phyloP scores from a whole-genome alignment of 2,797 vertebrate species.

The Alfaro cultratus region DNA sequence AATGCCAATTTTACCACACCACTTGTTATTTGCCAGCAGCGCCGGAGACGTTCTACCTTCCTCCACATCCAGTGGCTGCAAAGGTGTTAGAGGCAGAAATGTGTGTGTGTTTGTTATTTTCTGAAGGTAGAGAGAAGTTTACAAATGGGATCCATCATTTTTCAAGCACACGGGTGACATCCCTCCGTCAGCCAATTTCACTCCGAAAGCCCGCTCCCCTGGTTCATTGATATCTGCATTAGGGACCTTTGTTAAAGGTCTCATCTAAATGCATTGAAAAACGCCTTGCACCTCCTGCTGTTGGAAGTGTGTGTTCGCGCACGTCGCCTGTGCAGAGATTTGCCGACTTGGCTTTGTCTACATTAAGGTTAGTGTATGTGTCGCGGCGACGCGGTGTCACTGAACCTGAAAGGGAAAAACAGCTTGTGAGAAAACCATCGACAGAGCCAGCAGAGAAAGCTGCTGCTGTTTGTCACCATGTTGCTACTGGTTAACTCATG shows the following conservation, averaged over 20 bases:
- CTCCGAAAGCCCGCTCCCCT: slow-evolving; percentile 79
- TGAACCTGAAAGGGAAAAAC: slow-evolving; percentile 60
- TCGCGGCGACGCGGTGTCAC: slow-evolving; percentile 64
- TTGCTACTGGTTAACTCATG: slow-evolving; percentile 31
- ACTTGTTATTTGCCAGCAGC: slow-evolving; percentile 70
- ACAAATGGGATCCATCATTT: slow-evolving; percentile 87
- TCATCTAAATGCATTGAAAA: slow-evolving; percentile 91
- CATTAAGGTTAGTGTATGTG: slow-evolving; percentile 80
- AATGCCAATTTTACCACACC: slow-evolving; percentile 77
- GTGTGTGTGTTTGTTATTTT: slow-evolving; percentile 9
- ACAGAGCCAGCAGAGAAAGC: slow-evolving; percentile 45
- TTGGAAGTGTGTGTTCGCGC: slow-evolving; percentile 58
- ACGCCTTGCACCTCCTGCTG: slow-evolving; percentile 73
- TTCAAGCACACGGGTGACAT: slow-evolving; percentile 83
- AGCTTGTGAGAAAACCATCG: slow-evolving; percentile 46
- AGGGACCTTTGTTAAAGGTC: slow-evolving; percentile 88
- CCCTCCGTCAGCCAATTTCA: slow-evolving; percentile 83
- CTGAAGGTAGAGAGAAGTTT: slow-evolving; percentile 61
- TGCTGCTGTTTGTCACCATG: slow-evolving; percentile 26
- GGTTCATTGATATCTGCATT: slow-evolving; percentile 88
- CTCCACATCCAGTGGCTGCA: slow-evolving; percentile 66
- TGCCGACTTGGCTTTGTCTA: slow-evolving; percentile 83
- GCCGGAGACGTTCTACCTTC: slow-evolving; percentile 69
- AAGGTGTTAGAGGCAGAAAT: slow-evolving; percentile 11
- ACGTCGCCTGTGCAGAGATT: slow-evolving; percentile 73